These are phyloP conservation scores for Haliclona indistincta DNA, from an alignment of 37 sponge, comb jelly and placozoan genomes.

Conservation along the genomic window DNA sequence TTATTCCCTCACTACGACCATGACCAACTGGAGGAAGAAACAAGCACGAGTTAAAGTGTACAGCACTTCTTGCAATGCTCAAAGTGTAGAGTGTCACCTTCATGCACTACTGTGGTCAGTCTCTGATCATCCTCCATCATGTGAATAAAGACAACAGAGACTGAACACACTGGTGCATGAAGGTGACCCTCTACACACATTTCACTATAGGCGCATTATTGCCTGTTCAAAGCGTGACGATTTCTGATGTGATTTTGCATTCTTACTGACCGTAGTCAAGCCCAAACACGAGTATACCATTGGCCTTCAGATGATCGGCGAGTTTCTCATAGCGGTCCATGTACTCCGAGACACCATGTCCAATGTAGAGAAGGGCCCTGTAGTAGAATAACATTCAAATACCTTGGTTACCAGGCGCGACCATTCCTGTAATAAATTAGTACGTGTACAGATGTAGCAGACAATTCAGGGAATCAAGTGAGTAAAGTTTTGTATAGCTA, in stretches of 20 bases:
- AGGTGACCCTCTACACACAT: neutral
- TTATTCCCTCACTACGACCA: constrained; percentile 73
- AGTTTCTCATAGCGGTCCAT: constrained; percentile 63
- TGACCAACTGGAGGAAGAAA: constrained; percentile 59
- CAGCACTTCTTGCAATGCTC: neutral
- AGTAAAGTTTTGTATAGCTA: too few relatives aligned
- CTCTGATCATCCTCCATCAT: neutral
- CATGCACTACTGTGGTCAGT: neutral
- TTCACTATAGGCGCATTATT: neutral
- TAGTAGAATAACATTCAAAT: too few relatives aligned
- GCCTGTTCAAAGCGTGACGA: neutral
- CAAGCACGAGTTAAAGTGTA: too few relatives aligned
- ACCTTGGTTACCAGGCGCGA: too few relatives aligned
- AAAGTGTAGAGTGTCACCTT: neutral
- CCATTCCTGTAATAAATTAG: too few relatives aligned
- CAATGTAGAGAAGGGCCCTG: constrained; percentile 52
- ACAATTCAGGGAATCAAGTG: too few relatives aligned
- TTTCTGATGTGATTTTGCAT: neutral
- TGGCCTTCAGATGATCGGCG: constrained; percentile 15
- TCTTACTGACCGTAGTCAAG: constrained; percentile 68
- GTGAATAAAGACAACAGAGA: neutral
- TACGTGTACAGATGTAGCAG: too few relatives aligned
- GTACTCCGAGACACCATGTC: constrained; percentile 70
- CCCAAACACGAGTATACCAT: constrained; percentile 39
- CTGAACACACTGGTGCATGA: neutral